Base-by-base conservation (phyloP, 2,797 vertebrate genomes). In the Neoniphon sammara region DNA sequence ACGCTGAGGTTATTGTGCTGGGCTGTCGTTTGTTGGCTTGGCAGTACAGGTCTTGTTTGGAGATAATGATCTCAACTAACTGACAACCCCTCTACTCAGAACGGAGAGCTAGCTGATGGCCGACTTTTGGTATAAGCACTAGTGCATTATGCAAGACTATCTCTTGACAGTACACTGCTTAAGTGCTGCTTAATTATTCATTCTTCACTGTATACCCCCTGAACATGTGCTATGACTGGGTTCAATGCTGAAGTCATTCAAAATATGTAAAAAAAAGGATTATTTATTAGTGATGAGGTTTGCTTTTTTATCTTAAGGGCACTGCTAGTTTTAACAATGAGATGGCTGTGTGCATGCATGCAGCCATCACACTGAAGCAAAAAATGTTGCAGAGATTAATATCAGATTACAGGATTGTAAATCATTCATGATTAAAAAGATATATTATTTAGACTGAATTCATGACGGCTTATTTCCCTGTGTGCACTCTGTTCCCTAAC, bases 1-100 rank as follows among this genome's bases (percentile, higher is more conserved):
- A 30, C n/a, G 6, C 53, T 36, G n/a, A 62, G 66, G 78, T 77
- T 70, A 67, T 86, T 85, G 63, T 80, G 49, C 76, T 66, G 44
- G 57, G 69, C 83, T 81, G 79, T 86, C 83, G 69, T 77, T 83
- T 68, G 59, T 79, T 72, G 62, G 67, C 81, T 87, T 79, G 80
- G 70, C 77, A 73, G 78, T 80, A 8, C 70, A 68, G 70, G 77
- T 77, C 61, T 73, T 67, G 73, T 88, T 85, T 80, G 73, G 67
- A 85, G 76, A 88, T 85, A 85, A 89, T 87, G 82, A 88, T 83
- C 75, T 57, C 64, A 64, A 70, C 73, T 75, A 81, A 76, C 84
- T 91, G 87, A 89, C 80, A 75, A 59, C 73, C 83, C 69, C 23
- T 62, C 54, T 74, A 46, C 70, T 77, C 55, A 44, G 66, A 50